Base-by-base conservation (phyloP, 2,888 invertebrate species). In the Eilema caniola region DNA sequence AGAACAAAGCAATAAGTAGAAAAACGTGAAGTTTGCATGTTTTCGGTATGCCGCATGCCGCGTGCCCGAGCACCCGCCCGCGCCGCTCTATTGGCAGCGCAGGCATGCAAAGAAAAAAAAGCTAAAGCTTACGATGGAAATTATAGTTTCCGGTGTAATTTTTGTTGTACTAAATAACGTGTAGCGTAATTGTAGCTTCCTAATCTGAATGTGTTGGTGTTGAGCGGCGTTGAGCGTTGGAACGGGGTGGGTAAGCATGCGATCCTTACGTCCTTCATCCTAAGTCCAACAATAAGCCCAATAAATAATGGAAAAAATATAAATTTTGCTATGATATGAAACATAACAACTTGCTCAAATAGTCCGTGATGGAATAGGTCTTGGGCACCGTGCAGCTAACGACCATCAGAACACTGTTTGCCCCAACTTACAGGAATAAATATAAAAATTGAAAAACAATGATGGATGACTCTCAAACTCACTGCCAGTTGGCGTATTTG, bases 51-150 rank as follows among this genome's bases (percentile, higher is more conserved):
- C 41, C 41, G 41, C 20, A 20, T 47, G 47, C n/a, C 53, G n/a
- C 7, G 47, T n/a, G 53, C 2, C n/a, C n/a, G 53, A 41, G 41
- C 41, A 3, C 14, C 4, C 41, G 16, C 41, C 16, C 41, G 41
- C 14, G n/a, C 16, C 23, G 53, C 24, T 16, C 23, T 69, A 64
- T 16, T 65, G 65, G 25, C 53, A 24, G 61, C 33, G 62, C n/a
- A 33, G 61, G 65, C 24, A 33, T 33, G 61, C 33, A 8, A 53
- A 53, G 47, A 20, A 20, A 47, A n/a, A 47, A 53, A n/a, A n/a
- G n/a, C 53, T 20, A 53, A 53, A 20, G 10, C 10, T 53, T n/a
- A 47, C 41, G 37, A 41, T 37, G 33, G 33, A 24, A 31, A n/a
- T 53, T 28, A n/a, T 25, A 16, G 12, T 33, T 66, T 14, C 14